phyloP scores from a whole-genome alignment of 2,888 invertebrate species.

The Drosophila ezoana region DNA sequence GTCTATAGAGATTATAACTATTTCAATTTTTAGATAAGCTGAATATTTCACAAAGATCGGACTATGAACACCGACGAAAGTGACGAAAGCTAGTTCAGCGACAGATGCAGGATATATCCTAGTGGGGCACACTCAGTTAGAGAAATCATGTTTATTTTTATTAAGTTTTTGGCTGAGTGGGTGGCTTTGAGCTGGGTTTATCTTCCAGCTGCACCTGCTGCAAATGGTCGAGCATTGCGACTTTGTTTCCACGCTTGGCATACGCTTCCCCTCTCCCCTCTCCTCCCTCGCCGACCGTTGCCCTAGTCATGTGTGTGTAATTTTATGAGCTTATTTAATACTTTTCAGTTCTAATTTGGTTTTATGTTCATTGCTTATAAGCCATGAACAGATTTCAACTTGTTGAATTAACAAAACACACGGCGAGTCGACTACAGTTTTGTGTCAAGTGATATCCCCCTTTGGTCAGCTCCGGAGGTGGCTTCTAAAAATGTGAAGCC shows the following conservation, averaged over 20 bases:
- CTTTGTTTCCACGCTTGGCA: constrained; percentile 51
- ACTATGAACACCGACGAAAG: no score
- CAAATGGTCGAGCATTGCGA: constrained; percentile 53
- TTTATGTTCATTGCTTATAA: constrained; percentile 53
- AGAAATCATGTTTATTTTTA: neutral
- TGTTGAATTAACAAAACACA: constrained; percentile 58
- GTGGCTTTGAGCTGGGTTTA: constrained; percentile 33
- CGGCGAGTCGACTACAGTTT: constrained; percentile 4
- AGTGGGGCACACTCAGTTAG: neutral
- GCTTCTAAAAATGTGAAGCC: neutral
- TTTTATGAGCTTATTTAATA: constrained; percentile 78
- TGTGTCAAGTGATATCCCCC: constrained; percentile 8
- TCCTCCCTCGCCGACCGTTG: neutral
- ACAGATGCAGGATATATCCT: neutral
- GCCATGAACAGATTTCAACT: constrained; percentile 71
- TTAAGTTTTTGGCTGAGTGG: neutral
- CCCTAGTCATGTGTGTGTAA: constrained; percentile 40
- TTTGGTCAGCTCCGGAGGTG: neutral
- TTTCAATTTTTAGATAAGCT: no score
- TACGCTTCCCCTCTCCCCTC: neutral
- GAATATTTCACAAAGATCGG: no score
- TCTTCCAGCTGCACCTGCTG: constrained; percentile 67
- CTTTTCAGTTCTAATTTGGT: constrained; percentile 71
- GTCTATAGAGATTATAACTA: no score
- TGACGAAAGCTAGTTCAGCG: no score